Evolutionary conservation across 2,888 invertebrate species (phyloP).

Genomic region (Xestia ashworthii): DNA sequence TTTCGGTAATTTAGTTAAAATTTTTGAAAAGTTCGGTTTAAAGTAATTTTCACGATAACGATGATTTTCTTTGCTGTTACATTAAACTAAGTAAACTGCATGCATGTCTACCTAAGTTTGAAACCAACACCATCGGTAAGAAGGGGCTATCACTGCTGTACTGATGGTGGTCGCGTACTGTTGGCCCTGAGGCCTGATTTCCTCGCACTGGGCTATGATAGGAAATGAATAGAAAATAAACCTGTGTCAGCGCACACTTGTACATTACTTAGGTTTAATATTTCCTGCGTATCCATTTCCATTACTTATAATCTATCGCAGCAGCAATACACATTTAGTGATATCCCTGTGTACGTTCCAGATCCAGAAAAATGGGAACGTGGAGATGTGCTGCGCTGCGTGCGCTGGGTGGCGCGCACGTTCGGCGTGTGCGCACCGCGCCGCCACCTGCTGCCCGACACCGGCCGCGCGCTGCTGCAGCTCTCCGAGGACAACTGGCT

Average conservation of each 20-base stretch:
- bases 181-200: not conserved
- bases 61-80: not conserved
- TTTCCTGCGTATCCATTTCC: not conserved
- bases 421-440: conserved; percentile 87
- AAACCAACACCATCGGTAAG: not conserved
- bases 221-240: not conserved
- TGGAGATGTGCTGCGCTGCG: conserved; percentile 88
- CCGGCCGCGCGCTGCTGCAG: conserved; percentile 84
- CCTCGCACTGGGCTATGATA: not conserved
- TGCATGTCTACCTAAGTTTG: not conserved
- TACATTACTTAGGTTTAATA: not conserved
- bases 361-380: conserved; percentile 89
- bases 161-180: not conserved
- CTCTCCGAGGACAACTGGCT: conserved; percentile 91
- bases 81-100: not conserved
- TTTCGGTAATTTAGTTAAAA: not conserved
- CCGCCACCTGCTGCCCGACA: conserved; percentile 84
- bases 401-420: conserved; percentile 88
- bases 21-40: not conserved
- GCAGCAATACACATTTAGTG: not conserved
- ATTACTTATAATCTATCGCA: not conserved
- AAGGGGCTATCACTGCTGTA: not conserved
- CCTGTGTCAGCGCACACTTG: not conserved
- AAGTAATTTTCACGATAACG: not conserved
- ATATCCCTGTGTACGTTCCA: conserved; percentile 62